Base-by-base conservation (phyloP, 2,113 vertebrate genomes). In the Cryptotis parvus region DNA sequence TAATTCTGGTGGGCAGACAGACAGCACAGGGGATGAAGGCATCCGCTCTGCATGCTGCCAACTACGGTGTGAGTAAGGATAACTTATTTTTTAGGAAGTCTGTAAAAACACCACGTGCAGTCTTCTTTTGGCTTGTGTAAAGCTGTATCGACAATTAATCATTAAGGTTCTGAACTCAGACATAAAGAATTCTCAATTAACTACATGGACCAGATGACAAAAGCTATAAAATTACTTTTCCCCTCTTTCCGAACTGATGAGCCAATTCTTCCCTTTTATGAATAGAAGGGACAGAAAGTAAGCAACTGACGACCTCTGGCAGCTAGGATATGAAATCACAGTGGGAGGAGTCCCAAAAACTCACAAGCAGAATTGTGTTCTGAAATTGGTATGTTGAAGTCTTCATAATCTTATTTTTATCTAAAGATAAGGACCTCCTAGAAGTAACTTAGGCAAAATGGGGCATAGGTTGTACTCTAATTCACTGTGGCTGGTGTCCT, bases 91-190 rank as follows among this genome's bases (percentile, higher is more conserved):
- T 24, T n/a, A 74, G 16, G 70, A 55, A 73, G n/a, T 49, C 45
- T 9, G 39, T 55, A 75, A 84, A 41, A 74, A 29, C 29, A 45
- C 2, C 45, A 49, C 45, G 14, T 49, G 45, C 5, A 49, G 45
- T 14, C 45, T 49, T 49, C 14, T 49, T n/a, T 12, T 10, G 2
- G 5, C 45, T n/a, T 14, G 14, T 49, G 45, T 49, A 9, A 49
- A 49, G 45, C 14, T 49, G 15, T 72, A 52, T 66, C 45, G 81
- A 24, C 4, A 31, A 29, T 14, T 41, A 20, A 80, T 74, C 18
- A 73, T 15, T 29, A 82, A 20, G 41, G 86, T n/a, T 89, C 6
- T 87, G 85, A 78, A 81, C 68, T 80, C 83, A 43, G 66, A 11
- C 75, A 33, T 27, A 66, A n/a, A 92, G 88, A 74, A 66, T 39